Conservation (phyloP, 2,888 invertebrate species). For the Cheilosia vulpina region DNA sequence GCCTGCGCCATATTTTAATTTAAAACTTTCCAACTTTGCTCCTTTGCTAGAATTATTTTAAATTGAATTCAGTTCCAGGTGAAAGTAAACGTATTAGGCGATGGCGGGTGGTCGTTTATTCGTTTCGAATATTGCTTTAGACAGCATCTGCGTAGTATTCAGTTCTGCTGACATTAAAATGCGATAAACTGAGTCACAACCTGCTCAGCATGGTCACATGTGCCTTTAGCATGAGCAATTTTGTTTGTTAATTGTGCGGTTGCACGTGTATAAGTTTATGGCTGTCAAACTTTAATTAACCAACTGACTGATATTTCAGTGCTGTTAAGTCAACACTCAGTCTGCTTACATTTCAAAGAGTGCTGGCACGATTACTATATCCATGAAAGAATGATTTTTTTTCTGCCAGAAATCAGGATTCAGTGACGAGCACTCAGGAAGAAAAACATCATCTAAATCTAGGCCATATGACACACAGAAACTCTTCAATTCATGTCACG, state of each 20-base stretch:
- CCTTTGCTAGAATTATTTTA: no score
- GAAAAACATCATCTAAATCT: no score
- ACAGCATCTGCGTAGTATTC: constrained; percentile 1
- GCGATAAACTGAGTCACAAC: constrained; percentile 4
- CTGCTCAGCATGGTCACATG: not conserved
- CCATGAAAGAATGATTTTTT: no score
- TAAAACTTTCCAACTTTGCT: no score
- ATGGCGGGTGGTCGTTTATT: not conserved
- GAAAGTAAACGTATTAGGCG: not conserved
- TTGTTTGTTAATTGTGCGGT: constrained; percentile 16
- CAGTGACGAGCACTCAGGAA: no score
- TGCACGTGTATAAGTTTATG: not conserved
- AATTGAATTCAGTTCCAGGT: not conserved
- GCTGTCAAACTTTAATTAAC: constrained; percentile 9
- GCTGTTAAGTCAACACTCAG: not conserved
- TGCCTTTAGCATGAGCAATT: not conserved
- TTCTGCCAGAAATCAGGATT: no score
- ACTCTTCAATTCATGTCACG: not conserved
- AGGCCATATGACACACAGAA: not conserved
- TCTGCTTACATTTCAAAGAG: not conserved
- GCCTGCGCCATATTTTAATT: no score
- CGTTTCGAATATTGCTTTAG: constrained; percentile 12
- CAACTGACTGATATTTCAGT: not conserved
- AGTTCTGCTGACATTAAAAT: constrained; percentile 1
- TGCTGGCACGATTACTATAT: not conserved